phyloP scores from a whole-genome alignment of 2,888 invertebrate genomes.

The Dolichomitus sp. region DNA sequence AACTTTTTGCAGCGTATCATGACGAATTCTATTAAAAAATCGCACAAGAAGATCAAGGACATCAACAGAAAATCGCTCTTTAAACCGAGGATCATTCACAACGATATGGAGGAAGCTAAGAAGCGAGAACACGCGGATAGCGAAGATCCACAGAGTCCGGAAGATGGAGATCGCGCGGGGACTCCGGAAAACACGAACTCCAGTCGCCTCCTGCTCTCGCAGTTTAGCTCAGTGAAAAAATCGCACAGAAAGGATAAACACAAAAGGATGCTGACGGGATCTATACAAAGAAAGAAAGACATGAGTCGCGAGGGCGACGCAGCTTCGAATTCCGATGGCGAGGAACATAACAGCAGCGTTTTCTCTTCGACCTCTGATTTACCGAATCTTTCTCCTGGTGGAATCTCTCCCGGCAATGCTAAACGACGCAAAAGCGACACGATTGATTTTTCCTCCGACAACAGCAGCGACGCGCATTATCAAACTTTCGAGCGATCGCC shows the following conservation, averaged over 20 bases:
- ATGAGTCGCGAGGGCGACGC: conserved; percentile 64
- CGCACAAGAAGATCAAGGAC: conserved; percentile 80
- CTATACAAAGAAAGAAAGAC: conserved; percentile 64
- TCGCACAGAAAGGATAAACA: conserved; percentile 81
- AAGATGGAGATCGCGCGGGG: conserved; percentile 70
- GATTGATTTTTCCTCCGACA: conserved; percentile 42
- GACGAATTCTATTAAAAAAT: conserved; percentile 81
- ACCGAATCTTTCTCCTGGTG: conserved; percentile 14
- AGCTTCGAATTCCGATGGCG: conserved; percentile 48
- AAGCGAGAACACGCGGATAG: background rate
- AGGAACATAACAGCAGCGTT: conserved; percentile 39
- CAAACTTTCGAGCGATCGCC: conserved; percentile 37
- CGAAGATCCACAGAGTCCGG: background rate
- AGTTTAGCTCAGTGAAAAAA: conserved; percentile 80
- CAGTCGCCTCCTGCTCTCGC: conserved; percentile 78
- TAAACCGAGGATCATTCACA: conserved; percentile 65
- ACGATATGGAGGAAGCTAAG: conserved; percentile 25
- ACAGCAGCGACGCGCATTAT: conserved; percentile 44
- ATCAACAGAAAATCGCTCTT: conserved; percentile 75
- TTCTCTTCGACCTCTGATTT: conserved; percentile 34
- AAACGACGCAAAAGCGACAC: conserved; percentile 23
- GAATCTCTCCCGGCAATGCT: conserved; percentile 10
- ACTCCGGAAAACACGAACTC: conserved; percentile 82
- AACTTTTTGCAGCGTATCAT: conserved; percentile 74
- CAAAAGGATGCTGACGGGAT: conserved; percentile 69